Percentiles rank a stretch among this genome's conserved stretches.
These are phyloP conservation scores for Halcyon badia DNA, from an alignment of 2,797 vertebrate species.

Conservation along the genomic window DNA sequence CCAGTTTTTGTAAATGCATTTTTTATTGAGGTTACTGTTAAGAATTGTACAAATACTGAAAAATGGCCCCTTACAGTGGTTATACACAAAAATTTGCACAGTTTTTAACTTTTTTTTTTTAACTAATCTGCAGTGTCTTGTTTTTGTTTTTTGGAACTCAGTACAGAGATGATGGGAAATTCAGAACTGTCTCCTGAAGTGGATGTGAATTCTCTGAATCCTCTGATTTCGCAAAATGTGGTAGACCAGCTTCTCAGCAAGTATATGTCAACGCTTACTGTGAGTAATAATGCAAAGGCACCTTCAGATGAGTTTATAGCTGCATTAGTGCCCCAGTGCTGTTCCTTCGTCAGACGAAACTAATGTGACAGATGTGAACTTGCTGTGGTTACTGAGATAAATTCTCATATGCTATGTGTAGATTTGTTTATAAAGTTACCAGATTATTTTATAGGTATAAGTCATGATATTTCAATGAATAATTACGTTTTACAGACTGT, in stretches of 20 bases:
- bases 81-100: neutral
- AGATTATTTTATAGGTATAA: neutral
- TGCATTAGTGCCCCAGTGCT: neutral
- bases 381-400: accelerated
- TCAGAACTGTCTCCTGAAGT: slow-evolving; percentile 90
- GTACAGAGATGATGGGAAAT: slow-evolving; percentile 96
- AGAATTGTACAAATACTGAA: neutral
- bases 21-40: neutral
- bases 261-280: slow-evolving; percentile 94
- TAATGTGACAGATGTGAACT: neutral
- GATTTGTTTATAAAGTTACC: neutral
- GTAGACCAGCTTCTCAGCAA: slow-evolving; percentile 91
- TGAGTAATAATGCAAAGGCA: slow-evolving; percentile 75
- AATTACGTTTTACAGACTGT: neutral
- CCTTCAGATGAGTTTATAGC: neutral
- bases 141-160: slow-evolving; percentile 52
- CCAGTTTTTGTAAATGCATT: neutral
- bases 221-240: slow-evolving; percentile 88
- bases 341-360: neutral
- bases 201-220: slow-evolving; percentile 86
- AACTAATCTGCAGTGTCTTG: neutral
- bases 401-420: neutral
- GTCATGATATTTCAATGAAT: neutral
- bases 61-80: neutral
- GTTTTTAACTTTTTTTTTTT: neutral